Conservation (phyloP, 2,797 vertebrate species). For the Eulemur mongoz region DNA sequence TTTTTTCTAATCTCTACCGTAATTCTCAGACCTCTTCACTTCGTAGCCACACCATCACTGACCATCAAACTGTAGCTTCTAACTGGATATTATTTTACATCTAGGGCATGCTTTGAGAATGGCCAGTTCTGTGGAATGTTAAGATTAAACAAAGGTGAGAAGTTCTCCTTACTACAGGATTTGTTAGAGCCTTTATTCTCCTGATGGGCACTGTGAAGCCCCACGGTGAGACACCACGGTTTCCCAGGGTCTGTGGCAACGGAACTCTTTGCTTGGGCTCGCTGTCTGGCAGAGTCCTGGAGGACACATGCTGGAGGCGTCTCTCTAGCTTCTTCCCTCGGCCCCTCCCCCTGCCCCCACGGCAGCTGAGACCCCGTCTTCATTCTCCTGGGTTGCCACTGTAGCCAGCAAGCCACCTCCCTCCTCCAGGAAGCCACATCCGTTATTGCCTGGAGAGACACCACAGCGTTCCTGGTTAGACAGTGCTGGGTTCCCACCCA, state of each 20-base stretch:
- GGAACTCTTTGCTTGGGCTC: no score
- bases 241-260: neutral
- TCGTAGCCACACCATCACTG: neutral
- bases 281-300: neutral
- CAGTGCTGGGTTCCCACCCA: neutral
- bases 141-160: neutral
- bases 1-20: neutral
- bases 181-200: neutral
- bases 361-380: neutral
- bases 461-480: neutral
- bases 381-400: neutral
- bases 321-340: neutral
- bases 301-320: neutral
- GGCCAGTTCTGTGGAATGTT: neutral
- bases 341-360: no score
- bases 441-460: neutral
- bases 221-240: neutral
- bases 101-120: neutral
- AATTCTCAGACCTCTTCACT: neutral
- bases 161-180: neutral
- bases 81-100: neutral
- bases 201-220: neutral
- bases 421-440: neutral
- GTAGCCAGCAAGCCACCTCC: neutral
- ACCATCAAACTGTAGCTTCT: neutral